phyloP scores from a whole-genome alignment of 30 jellyfish, hydroid and myxozoan species.

The Phacellophora camtschatica region DNA sequence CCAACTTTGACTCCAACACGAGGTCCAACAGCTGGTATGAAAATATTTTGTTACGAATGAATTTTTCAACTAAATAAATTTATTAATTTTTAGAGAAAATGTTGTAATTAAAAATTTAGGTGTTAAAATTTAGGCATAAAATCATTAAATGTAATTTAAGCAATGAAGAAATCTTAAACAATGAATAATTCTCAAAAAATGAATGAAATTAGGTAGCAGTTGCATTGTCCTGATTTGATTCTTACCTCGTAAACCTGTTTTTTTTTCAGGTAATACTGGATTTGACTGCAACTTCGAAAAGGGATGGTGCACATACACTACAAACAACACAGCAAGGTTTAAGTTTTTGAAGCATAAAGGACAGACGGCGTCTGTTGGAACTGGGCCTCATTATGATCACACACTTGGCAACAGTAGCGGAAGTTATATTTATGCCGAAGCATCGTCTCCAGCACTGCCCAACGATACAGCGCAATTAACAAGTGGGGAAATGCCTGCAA shows the following conservation, averaged over 20 bases:
- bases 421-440: conserved; percentile 80
- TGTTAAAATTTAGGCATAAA: too few relatives aligned
- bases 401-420: conserved; percentile 88
- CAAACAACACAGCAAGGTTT: conserved; percentile 72
- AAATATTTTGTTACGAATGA: neutral
- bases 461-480: conserved; percentile 89
- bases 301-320: conserved; percentile 77
- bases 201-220: too few relatives aligned
- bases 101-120: too few relatives aligned
- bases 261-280: conserved; percentile 84
- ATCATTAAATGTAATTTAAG: too few relatives aligned
- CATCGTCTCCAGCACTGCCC: conserved; percentile 89
- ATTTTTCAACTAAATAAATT: neutral
- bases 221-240: neutral
- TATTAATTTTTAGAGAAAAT: too few relatives aligned
- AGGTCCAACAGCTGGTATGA: conserved; percentile 98
- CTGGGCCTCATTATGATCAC: conserved; percentile 96
- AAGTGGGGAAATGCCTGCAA: conserved; percentile 74
- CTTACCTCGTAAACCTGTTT: neutral
- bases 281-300: conserved; percentile 89
- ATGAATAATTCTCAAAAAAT: too few relatives aligned
- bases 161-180: too few relatives aligned
- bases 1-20: conserved; percentile 83
- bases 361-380: conserved; percentile 83
- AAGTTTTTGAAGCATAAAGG: conserved; percentile 87